These are phyloP conservation scores for Notocelia uddmanniana DNA, from an alignment of 2,888 invertebrate species.

Conservation along the genomic window DNA sequence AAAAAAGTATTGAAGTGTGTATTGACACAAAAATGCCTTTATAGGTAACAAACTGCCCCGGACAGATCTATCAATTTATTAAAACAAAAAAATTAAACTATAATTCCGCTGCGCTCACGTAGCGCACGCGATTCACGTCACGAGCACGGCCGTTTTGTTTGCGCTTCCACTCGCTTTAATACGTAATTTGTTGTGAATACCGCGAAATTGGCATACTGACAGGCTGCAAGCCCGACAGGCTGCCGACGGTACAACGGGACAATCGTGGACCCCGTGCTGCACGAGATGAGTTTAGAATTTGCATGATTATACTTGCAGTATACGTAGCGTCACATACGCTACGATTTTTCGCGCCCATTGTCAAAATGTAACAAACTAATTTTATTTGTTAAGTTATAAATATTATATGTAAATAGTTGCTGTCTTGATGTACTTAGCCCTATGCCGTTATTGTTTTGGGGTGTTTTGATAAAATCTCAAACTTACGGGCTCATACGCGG, in stretches of 20 bases:
- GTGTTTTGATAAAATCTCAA: no score
- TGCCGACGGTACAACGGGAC: conserved; percentile 21
- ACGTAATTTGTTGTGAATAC: conserved; percentile 84
- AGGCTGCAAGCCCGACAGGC: conserved; percentile 51
- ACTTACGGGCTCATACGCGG: no score
- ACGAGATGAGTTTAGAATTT: conserved; percentile 3
- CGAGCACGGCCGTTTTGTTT: conserved; percentile 83
- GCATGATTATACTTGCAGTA: background rate
- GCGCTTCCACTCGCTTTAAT: conserved; percentile 83
- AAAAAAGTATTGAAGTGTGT: background rate
- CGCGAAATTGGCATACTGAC: conserved; percentile 82
- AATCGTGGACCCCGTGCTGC: conserved; percentile 10
- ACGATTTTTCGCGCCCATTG: background rate
- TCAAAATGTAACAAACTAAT: background rate
- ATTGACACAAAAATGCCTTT: background rate
- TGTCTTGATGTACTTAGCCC: no score
- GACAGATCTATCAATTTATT: conserved; percentile 6
- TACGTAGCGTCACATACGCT: background rate
- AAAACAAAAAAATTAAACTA: conserved; percentile 30
- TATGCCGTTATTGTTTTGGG: no score
- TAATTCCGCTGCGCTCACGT: conserved; percentile 54
- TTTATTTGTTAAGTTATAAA: no score
- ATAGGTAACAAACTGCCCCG: background rate
- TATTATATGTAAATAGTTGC: no score
- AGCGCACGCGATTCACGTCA: conserved; percentile 78